Evolutionary conservation across 2,888 invertebrate genomes (phyloP).

Genomic region (Synergus itoensis): DNA sequence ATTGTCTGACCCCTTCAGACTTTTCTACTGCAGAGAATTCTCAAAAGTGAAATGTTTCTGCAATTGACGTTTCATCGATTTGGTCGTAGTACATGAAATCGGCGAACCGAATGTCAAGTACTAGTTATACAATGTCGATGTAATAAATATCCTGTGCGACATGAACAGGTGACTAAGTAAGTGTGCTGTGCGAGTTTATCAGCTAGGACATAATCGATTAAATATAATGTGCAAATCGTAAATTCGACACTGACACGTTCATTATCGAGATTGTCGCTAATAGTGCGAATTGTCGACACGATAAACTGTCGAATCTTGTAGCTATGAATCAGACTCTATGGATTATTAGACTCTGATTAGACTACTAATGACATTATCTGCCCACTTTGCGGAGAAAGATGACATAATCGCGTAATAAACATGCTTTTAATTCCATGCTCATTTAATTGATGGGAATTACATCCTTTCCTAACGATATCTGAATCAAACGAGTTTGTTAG

Average conservation of each 20-base stretch:
- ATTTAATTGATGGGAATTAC: neutral
- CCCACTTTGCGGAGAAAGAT: neutral
- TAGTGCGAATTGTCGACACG: slow-evolving; percentile 42
- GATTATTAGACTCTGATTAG: slow-evolving; percentile 10
- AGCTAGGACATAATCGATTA: slow-evolving; percentile 55
- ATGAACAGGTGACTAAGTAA: slow-evolving; percentile 42
- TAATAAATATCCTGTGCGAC: slow-evolving; percentile 40
- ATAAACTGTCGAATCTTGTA: slow-evolving; percentile 8
- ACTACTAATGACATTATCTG: slow-evolving; percentile 4
- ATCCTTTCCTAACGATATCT: neutral
- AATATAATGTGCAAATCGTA: slow-evolving; percentile 46
- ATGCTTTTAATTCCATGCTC: neutral
- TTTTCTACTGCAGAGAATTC: neutral
- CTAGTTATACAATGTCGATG: slow-evolving; percentile 16
- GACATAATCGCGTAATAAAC: slow-evolving; percentile 13
- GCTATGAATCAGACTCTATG: slow-evolving; percentile 11
- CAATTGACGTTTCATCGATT: slow-evolving; percentile 18
- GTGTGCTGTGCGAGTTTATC: slow-evolving; percentile 50
- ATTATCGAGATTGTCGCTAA: neutral
- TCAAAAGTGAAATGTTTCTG: slow-evolving; percentile 41
- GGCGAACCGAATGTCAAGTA: slow-evolving; percentile 1
- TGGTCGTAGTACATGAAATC: neutral
- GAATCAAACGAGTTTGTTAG: no score
- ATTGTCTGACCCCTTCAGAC: neutral
- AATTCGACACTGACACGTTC: slow-evolving; percentile 26